Conservation (phyloP, 2,888 invertebrate species). For the Tipula vernalis region DNA sequence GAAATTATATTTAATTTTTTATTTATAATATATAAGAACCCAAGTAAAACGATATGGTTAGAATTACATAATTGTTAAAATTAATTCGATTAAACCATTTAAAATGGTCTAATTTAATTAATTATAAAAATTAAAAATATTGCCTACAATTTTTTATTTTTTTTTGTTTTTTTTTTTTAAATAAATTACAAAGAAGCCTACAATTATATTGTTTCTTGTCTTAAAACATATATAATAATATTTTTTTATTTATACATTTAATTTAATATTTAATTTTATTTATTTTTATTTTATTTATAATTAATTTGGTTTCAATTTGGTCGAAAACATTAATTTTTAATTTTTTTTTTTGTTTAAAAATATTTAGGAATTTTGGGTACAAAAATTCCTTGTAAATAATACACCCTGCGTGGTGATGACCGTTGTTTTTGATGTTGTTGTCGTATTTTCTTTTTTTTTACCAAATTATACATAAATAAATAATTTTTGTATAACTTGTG, state of each 20-base stretch:
- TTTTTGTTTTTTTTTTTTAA: not conserved
- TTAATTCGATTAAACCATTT: not conserved
- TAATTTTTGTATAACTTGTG: not conserved
- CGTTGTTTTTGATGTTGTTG: slow-evolving; percentile 26
- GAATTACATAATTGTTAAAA: not conserved
- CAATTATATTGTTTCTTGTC: slow-evolving; percentile 6
- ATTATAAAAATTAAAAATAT: not conserved
- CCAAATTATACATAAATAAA: not conserved
- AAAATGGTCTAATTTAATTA: slow-evolving; percentile 5
- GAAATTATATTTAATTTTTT: not conserved
- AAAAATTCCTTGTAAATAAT: slow-evolving; percentile 28
- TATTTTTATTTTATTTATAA: not conserved
- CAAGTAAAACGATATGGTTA: not conserved
- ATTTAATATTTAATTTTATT: not conserved
- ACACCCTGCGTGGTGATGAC: slow-evolving; percentile 38
- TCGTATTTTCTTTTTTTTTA: not conserved
- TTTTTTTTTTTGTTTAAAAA: not conserved
- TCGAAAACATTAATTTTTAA: not conserved
- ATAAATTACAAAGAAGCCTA: slow-evolving; percentile 7
- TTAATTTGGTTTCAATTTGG: slow-evolving; percentile 6
- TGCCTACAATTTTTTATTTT: not conserved
- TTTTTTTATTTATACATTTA: slow-evolving; percentile 5
- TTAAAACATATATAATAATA: not conserved
- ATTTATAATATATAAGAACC: not conserved
- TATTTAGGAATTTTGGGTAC: slow-evolving; percentile 33